Base-by-base conservation (phyloP, 2,113 vertebrate species). In the Prunella fulvescens region DNA sequence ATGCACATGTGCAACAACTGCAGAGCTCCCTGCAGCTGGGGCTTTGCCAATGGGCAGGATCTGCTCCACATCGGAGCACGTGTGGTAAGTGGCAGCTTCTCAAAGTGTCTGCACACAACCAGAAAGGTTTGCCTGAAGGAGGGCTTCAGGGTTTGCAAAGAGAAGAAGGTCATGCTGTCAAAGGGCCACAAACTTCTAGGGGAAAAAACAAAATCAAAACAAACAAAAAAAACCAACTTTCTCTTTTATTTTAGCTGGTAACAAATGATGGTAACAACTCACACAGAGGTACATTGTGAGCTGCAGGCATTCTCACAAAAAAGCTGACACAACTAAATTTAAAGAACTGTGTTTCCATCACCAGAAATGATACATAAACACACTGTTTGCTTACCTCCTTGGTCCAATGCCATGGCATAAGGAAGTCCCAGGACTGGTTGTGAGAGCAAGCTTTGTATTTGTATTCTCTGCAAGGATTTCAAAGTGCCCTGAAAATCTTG, bases 341-440 rank as follows among this genome's bases (percentile, higher is more conserved):
- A 10, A 88, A 64, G 20, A 79, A 35, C 23, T 56, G 6, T 47
- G 14, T 88, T 92, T 85, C 64, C 51, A 31, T 22, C 61, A 14
- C 26, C 24, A 42, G 40, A 71, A 84, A 57, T 8, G 1, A 65
- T 20, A 71, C 12, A 23, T 14, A 53, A 48, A 65, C 31, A 35
- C 37, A 79, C 35, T 1, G 2, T 40, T 35, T 15, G 0, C 33
- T 66, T 58, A 76, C 58, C 10, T 89, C 14, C 70, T 82, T 9
- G 1, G 13, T 44, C 62, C 45, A 33, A 19, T 4, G 4, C 8
- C 24, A 29, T 1, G 23, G 18, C 6, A 2, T 12, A 51, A 73
- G 28, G 57, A 83, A 88, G 51, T 19, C 42, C 79, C 15, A n/a
- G 65, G 40, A 28, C 48, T 6, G 11, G 40, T 24, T 0, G 0